These are phyloP conservation scores for Sebastes kiyomatsui DNA, from an alignment of 2,797 vertebrate genomes.

Conservation along the genomic window DNA sequence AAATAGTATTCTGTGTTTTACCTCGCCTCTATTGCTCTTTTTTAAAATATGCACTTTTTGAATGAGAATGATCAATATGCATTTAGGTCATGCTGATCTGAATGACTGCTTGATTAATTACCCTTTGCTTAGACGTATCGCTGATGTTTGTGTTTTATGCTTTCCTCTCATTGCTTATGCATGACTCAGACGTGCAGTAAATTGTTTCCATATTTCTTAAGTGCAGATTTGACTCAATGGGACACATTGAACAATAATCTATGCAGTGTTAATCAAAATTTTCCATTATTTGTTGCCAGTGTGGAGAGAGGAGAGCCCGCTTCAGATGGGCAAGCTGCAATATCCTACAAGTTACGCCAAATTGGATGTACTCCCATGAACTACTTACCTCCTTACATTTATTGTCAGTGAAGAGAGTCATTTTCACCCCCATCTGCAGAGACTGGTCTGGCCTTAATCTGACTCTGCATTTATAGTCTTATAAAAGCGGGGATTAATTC, in stretches of 20 bases:
- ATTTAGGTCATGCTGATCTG: slow-evolving; percentile 24
- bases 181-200: slow-evolving; percentile 52
- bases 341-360: slow-evolving; percentile 38
- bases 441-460: slow-evolving; percentile 65
- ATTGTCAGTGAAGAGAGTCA: slow-evolving; percentile 56
- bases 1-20: slow-evolving; percentile 6
- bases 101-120: slow-evolving; percentile 48
- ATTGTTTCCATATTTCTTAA: slow-evolving; percentile 45
- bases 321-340: slow-evolving; percentile 19
- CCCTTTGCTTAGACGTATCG: slow-evolving; percentile 29
- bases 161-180: slow-evolving; percentile 47
- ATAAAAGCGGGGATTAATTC: slow-evolving; percentile 62
- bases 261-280: slow-evolving; percentile 49
- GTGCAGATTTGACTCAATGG: slow-evolving; percentile 24
- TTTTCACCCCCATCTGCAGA: slow-evolving; percentile 52
- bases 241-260: slow-evolving; percentile 38
- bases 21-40: neutral
- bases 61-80: slow-evolving; percentile 40
- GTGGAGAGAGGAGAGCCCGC: neutral
- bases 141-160: slow-evolving; percentile 53
- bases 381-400: slow-evolving; percentile 60
- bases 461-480: slow-evolving; percentile 59
- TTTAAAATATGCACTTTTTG: slow-evolving; percentile 8
- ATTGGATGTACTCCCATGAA: slow-evolving; percentile 59
- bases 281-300: slow-evolving; percentile 19